Evolutionary conservation across 2,113 vertebrate species (phyloP).

Genomic region (Calcarius ornatus): DNA sequence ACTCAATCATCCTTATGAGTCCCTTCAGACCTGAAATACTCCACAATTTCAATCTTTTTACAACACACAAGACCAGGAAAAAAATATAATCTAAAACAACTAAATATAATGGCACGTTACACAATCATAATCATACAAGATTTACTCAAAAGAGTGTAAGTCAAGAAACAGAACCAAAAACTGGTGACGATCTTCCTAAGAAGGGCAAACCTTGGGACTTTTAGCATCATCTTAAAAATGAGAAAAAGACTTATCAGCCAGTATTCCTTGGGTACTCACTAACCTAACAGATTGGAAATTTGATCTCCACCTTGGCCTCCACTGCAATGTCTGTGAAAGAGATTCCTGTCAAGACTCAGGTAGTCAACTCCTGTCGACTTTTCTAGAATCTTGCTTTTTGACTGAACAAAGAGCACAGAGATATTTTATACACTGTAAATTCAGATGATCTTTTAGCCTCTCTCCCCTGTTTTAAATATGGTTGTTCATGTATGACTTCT

Average conservation of each 20-base stretch:
- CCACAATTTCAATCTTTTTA: background rate
- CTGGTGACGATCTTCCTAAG: background rate
- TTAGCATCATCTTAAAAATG: slow-evolving; percentile 42
- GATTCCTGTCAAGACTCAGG: background rate
- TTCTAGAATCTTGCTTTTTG: background rate
- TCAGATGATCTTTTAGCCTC: background rate
- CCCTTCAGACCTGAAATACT: background rate
- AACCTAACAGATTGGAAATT: slow-evolving; percentile 50
- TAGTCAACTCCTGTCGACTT: background rate
- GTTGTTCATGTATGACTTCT: background rate
- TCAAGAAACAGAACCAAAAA: background rate
- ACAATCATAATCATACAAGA: background rate
- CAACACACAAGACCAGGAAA: background rate
- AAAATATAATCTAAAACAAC: background rate
- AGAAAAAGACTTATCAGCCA: slow-evolving; percentile 23
- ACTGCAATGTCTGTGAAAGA: background rate
- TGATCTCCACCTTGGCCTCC: slow-evolving; percentile 9
- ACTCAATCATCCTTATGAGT: background rate
- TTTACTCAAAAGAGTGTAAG: background rate
- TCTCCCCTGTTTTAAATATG: background rate
- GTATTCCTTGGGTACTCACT: background rate
- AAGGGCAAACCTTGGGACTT: slow-evolving; percentile 40
- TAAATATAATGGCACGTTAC: rapidly evolving
- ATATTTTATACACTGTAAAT: background rate
- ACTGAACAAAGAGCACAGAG: background rate